A percentile compares a stretch with the other conserved stretches of the same genome.
phyloP scores from a whole-genome alignment of 2,113 vertebrate species.

The Coptodon rendalli region DNA sequence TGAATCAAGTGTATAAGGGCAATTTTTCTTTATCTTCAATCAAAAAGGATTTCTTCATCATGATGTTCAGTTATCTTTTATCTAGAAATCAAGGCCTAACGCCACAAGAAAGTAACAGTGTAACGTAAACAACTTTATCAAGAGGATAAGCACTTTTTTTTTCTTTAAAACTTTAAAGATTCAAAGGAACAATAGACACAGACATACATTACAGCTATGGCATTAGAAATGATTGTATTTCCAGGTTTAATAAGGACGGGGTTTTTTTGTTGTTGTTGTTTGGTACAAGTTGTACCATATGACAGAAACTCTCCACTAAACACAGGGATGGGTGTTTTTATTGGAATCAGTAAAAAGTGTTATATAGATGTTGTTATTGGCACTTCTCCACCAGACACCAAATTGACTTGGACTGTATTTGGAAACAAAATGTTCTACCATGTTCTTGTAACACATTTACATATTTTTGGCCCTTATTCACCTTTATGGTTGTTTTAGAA shows the following conservation, averaged over 20 bases:
- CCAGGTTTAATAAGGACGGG: neutral
- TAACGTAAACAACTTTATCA: neutral
- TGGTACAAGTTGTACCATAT: neutral
- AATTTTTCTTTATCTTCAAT: constrained; percentile 5
- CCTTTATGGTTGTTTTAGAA: neutral
- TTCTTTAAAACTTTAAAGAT: neutral
- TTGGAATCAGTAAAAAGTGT: neutral
- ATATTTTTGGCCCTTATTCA: neutral
- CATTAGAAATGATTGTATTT: neutral
- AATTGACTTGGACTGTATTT: neutral
- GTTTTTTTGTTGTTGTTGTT: neutral
- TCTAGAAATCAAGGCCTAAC: neutral
- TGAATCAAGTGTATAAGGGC: neutral
- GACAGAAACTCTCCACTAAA: neutral
- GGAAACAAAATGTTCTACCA: neutral
- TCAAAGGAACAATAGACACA: neutral
- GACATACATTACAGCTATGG: neutral
- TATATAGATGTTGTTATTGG: neutral
- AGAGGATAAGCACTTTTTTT: neutral
- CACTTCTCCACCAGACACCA: neutral
- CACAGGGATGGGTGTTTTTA: neutral
- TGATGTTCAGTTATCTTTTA: neutral
- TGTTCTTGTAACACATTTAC: neutral
- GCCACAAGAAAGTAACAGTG: neutral
- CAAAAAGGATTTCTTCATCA: neutral